Percentiles rank a stretch among this genome's conserved stretches.
Conservation (phyloP, 2,888 invertebrate species). For the Chymomyza amoena region DNA sequence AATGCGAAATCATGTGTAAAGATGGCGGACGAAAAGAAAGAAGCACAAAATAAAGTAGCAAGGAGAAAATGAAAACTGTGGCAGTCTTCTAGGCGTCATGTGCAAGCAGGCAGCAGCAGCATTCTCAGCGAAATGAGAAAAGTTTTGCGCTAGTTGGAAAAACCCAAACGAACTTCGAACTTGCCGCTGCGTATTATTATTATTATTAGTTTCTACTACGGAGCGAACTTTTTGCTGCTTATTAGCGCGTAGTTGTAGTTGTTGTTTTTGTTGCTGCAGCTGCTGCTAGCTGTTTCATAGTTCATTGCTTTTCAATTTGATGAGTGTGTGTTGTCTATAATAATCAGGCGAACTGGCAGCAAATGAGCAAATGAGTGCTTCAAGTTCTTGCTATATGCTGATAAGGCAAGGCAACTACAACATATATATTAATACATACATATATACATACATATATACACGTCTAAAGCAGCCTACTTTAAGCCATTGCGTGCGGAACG, state of each 20-base stretch:
- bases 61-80: background rate
- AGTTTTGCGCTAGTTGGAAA: conserved; percentile 50
- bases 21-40: conserved; percentile 4
- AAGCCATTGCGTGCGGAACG: background rate
- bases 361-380: conserved; percentile 55
- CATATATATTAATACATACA: no score
- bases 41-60: background rate
- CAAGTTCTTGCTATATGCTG: conserved; percentile 38
- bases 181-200: conserved; percentile 60
- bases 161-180: conserved; percentile 4
- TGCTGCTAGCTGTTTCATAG: conserved; percentile 66
- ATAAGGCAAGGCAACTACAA: background rate
- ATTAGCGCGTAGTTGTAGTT: conserved; percentile 5
- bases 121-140: conserved; percentile 60
- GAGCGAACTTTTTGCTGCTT: conserved; percentile 7
- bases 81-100: background rate
- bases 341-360: conserved; percentile 61
- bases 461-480: background rate
- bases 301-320: conserved; percentile 78
- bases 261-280: conserved; percentile 35
- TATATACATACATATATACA: background rate
- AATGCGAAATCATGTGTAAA: conserved; percentile 68
- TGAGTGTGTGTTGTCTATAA: conserved; percentile 74
- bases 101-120: conserved; percentile 8
- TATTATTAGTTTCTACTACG: conserved; percentile 10